Conservation (phyloP, 1,140 invertebrate species). For the Sitophilus oryzae region DNA sequence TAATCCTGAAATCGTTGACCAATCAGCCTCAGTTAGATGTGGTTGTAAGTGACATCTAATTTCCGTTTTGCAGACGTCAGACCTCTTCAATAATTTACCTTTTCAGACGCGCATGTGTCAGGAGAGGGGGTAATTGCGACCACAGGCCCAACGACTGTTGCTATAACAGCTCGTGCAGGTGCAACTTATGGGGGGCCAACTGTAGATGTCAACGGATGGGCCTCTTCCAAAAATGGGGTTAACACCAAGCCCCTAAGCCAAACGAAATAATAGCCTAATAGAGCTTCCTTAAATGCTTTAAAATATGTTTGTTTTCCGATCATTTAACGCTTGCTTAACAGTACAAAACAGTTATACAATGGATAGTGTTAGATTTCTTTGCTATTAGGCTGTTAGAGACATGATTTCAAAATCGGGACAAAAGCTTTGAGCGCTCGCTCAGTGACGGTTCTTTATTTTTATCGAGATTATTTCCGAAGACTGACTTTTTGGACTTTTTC, state of each 20-base stretch:
- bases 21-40: conserved; percentile 18
- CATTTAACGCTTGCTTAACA: too few species aligned
- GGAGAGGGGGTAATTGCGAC: conserved; percentile 75
- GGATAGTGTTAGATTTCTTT: too few species aligned
- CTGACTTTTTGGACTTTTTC: conserved; percentile 28
- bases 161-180: conserved; percentile 77
- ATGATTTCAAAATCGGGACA: too few species aligned
- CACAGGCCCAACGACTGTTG: conserved; percentile 81
- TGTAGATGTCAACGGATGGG: conserved; percentile 84
- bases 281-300: background rate
- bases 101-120: conserved; percentile 79
- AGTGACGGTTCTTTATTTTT: conserved; percentile 17
- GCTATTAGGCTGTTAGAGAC: too few species aligned
- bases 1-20: too few species aligned
- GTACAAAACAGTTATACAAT: too few species aligned
- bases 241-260: conserved; percentile 31
- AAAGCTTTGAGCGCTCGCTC: conserved; percentile 5
- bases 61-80: conserved; percentile 61
- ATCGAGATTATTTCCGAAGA: conserved; percentile 19
- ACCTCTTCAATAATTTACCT: conserved; percentile 74
- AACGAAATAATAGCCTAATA: conserved; percentile 9
- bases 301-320: too few species aligned
- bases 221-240: conserved; percentile 86
- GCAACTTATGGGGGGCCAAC: conserved; percentile 87
- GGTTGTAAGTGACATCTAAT: conserved; percentile 42